Conservation (phyloP, 1,140 invertebrate species). For the Lerema accius region DNA sequence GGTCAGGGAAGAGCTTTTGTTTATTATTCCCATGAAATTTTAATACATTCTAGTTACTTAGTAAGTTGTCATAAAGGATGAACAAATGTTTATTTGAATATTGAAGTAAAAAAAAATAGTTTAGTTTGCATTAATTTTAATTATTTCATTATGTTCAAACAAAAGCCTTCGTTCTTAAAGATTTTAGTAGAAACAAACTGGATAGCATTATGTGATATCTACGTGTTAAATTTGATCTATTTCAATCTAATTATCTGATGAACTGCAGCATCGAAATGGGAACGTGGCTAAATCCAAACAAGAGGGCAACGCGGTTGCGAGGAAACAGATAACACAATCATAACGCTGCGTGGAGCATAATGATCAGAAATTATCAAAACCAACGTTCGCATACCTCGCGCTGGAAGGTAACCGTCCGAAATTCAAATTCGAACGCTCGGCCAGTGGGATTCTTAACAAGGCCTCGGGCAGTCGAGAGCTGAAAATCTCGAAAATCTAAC, state of each 20-base stretch:
- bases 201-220: not conserved
- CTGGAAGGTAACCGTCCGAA: conserved; percentile 49
- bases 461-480: conserved; percentile 55
- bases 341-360: conserved; percentile 28
- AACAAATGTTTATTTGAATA: no score
- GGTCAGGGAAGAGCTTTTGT: not conserved
- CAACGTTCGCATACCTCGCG: conserved; percentile 52
- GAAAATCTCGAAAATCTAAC: conserved; percentile 79
- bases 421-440: conserved; percentile 61
- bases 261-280: not conserved
- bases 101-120: no score
- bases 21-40: not conserved
- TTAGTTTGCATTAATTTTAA: no score
- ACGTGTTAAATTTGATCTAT: not conserved
- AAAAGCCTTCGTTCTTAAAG: not conserved
- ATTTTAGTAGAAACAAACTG: no score
- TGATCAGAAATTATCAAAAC: conserved; percentile 47
- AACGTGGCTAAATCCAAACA: not conserved
- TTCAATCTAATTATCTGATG: not conserved
- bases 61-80: no score
- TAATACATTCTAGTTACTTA: no score
- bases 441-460: conserved; percentile 73
- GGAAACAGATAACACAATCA: not conserved
- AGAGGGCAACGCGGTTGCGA: not conserved
- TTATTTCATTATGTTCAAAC: no score